Base-by-base conservation (phyloP, 2,113 vertebrate species). In the Agelaius tricolor region DNA sequence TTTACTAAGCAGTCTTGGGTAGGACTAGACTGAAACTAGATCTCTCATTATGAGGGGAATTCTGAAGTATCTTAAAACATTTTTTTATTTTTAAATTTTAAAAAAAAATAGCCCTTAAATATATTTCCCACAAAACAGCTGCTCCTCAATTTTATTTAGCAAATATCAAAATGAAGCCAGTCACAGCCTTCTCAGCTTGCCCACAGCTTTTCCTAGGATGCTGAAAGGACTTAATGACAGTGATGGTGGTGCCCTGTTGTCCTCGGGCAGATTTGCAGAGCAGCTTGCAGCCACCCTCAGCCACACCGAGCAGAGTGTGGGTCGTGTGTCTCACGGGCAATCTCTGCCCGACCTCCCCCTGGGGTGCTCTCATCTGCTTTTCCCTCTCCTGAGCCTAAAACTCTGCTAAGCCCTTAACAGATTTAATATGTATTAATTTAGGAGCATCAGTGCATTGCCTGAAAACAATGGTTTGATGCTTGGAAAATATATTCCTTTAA, bases 401-500 rank as follows among this genome's bases (percentile, higher is more conserved):
- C 57, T 81, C 86, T 81, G 61, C 85, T 88, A 63, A 93, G 84
- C 80, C 93, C 2, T 4, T 72, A 95, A 92, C 80, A 95, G 84
- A 86, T 66, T 90, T 94, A 94, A 90, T 86, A 88, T 51, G 77
- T 84, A 84, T 94, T 94, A 93, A 92, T 92, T 89, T 90, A 87
- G 85, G 31, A 81, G 69, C 89, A 95, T 87, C 74, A 74, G n/a
- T 47, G 47, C 72, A 92, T 21, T 92, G 84, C 66, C 84, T 79
- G 87, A 93, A 94, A 96, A 97, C 93, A 96, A 92, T 69, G 77
- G 65, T 68, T 89, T 91, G 93, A 84, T 79, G 81, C 74, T 91
- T 73, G 89, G 84, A 92, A 94, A 95, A 94, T 66, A 89, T 37
- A 91, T 87, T 96, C 84, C 77, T 92, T 84, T 95, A 95, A 96